phyloP scores from a whole-genome alignment of 2,888 invertebrate species.

The Macrosiphum euphorbiae region DNA sequence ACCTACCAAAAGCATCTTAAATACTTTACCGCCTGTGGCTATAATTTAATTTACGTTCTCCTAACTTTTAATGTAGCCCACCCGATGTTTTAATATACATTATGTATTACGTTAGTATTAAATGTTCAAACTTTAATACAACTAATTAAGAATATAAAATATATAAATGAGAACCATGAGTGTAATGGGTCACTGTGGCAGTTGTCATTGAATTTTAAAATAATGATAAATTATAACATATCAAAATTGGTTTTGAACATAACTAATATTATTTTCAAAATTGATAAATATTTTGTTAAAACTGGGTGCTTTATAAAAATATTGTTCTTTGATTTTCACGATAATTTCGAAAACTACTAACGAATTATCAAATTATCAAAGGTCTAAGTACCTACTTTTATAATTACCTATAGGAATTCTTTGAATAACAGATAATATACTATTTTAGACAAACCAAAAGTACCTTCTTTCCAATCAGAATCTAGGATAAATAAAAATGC shows the following conservation, averaged over 20 bases:
- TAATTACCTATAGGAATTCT: not conserved
- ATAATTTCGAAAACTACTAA: not conserved
- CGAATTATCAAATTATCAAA: not conserved
- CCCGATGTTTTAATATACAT: constrained; percentile 3
- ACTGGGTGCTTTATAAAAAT: not conserved
- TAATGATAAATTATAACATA: not conserved
- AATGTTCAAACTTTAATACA: not conserved
- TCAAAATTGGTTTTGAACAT: not conserved
- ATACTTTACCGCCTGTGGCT: not conserved
- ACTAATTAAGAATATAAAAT: not conserved
- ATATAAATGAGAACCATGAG: not conserved
- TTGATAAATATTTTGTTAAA: not conserved
- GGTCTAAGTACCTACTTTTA: not conserved
- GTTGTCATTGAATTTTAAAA: not conserved
- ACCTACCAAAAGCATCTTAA: not conserved
- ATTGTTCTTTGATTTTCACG: not conserved
- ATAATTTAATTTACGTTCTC: not conserved
- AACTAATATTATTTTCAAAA: not conserved
- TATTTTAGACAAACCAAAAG: not conserved
- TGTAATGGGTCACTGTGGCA: not conserved
- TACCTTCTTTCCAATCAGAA: not conserved
- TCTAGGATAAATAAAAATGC: not conserved
- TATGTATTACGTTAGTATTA: not conserved
- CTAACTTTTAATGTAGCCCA: constrained; percentile 5
- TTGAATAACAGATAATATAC: not conserved